Percentiles rank a stretch among this genome's conserved stretches.
These are phyloP conservation scores for Oxyruncus cristatus DNA, from an alignment of 2,113 vertebrate genomes.

Conservation along the genomic window DNA sequence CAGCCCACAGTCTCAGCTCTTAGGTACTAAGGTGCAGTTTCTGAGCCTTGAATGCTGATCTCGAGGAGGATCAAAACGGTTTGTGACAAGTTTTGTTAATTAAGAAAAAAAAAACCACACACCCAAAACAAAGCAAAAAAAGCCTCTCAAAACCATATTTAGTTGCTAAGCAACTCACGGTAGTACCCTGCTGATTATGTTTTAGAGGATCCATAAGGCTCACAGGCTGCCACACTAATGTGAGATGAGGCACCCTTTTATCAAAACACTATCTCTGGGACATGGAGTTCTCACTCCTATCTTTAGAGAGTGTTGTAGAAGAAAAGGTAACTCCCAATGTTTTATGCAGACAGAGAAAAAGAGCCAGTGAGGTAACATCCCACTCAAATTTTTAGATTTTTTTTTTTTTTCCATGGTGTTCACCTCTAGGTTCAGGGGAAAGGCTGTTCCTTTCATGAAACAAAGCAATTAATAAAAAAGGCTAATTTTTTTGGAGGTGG, in stretches of 20 bases:
- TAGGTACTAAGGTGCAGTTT: background rate
- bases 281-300: background rate
- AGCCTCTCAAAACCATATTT: background rate
- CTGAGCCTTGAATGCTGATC: background rate
- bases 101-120: background rate
- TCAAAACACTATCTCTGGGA: background rate
- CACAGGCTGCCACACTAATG: background rate
- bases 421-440: background rate
- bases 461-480: background rate
- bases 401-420: background rate
- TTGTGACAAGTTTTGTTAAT: conserved; percentile 5
- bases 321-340: background rate
- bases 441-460: background rate
- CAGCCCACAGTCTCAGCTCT: background rate
- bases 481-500: background rate
- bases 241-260: background rate
- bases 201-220: background rate
- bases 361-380: background rate
- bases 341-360: background rate
- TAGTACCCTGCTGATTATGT: background rate
- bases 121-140: background rate
- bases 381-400: background rate
- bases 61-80: background rate
- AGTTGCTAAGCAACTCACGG: conserved; percentile 37
- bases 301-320: background rate